Conservation (phyloP, 2,888 invertebrate species). For the Spodoptera exigua region DNA sequence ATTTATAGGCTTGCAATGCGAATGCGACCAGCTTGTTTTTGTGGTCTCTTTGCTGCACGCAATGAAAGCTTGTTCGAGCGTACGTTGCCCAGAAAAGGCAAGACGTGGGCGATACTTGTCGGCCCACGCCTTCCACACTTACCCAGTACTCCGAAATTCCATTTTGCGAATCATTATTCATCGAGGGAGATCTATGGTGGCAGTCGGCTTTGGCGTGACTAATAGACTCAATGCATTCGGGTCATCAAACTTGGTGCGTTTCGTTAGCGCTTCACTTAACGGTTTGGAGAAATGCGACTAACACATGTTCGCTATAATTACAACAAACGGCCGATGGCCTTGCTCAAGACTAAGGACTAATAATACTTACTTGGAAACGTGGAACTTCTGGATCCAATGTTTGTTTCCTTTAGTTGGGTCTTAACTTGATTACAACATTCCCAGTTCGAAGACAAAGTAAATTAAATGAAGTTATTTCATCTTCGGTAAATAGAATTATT, state of each 20-base stretch:
- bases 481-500: conserved; percentile 39
- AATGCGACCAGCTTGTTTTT: conserved; percentile 55
- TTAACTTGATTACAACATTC: conserved; percentile 58
- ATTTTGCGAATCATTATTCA: conserved; percentile 52
- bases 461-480: conserved; percentile 40
- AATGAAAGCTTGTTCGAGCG: conserved; percentile 74
- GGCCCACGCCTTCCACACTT: conserved; percentile 61
- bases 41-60: conserved; percentile 52
- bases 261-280: conserved; percentile 49
- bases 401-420: conserved; percentile 60
- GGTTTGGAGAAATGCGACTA: conserved; percentile 60
- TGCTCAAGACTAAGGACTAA: conserved; percentile 57
- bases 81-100: conserved; percentile 72
- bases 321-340: conserved; percentile 63
- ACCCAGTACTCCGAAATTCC: conserved; percentile 58
- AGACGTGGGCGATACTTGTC: conserved; percentile 64
- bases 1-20: conserved; percentile 43
- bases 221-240: conserved; percentile 62
- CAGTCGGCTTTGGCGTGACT: conserved; percentile 52
- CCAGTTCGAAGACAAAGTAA: conserved; percentile 34
- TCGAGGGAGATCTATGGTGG: conserved; percentile 48
- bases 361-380: conserved; percentile 59
- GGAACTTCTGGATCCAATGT: conserved; percentile 56
- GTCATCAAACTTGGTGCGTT: conserved; percentile 70
- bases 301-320: conserved; percentile 66